Evolutionary conservation across 2,797 vertebrate species (phyloP).

Genomic region (Trematomus bernacchii): DNA sequence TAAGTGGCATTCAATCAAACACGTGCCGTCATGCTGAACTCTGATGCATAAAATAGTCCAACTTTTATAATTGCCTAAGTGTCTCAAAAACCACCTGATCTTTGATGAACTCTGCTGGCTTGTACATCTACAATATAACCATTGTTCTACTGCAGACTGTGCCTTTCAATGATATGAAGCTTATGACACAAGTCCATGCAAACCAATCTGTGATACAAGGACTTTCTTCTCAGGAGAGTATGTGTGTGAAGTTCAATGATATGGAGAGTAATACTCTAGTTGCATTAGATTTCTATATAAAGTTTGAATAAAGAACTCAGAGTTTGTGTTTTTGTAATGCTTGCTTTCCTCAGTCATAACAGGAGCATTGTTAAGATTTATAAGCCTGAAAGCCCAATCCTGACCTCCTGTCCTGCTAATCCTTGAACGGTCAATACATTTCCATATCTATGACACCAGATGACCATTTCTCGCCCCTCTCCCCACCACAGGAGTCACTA

Average conservation of each 20-base stretch:
- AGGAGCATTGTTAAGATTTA: slow-evolving; percentile 49
- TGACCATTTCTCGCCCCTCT: slow-evolving; percentile 71
- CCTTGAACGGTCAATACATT: slow-evolving; percentile 73
- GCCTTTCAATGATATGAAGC: slow-evolving; percentile 42
- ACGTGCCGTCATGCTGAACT: slow-evolving; percentile 12
- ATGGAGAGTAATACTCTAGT: neutral
- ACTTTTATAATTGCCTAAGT: slow-evolving; percentile 44
- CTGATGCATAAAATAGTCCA: slow-evolving; percentile 6
- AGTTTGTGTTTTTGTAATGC: slow-evolving; percentile 2
- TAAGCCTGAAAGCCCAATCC: slow-evolving; percentile 45
- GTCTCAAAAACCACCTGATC: slow-evolving; percentile 62
- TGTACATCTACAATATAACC: slow-evolving; percentile 64
- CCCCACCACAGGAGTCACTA: slow-evolving; percentile 62
- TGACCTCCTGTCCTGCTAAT: slow-evolving; percentile 70
- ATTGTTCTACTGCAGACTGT: slow-evolving; percentile 60
- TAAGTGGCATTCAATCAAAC: neutral
- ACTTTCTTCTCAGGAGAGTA: slow-evolving; percentile 21
- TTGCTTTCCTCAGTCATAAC: slow-evolving; percentile 33
- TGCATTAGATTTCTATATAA: slow-evolving; percentile 23
- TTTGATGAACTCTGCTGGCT: slow-evolving; percentile 44
- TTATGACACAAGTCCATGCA: slow-evolving; percentile 37
- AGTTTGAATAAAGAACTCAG: slow-evolving; percentile 9
- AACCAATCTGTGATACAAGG: slow-evolving; percentile 36
- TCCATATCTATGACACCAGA: slow-evolving; percentile 85
- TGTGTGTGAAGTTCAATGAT: slow-evolving; percentile 15